These are phyloP conservation scores for Centropyge bicolor DNA, from an alignment of 2,797 vertebrate species.

Conservation along the genomic window DNA sequence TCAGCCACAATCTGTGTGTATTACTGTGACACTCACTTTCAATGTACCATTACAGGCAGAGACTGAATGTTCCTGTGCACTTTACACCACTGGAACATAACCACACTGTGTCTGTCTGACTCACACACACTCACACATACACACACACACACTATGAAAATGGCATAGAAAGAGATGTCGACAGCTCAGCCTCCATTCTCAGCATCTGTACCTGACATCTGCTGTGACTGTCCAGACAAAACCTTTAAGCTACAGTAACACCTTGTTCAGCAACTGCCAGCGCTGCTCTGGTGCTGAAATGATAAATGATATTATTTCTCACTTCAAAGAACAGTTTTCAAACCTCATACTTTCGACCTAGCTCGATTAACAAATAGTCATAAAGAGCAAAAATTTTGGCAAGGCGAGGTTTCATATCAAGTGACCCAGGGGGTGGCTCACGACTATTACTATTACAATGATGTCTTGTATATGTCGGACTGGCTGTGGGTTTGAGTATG, in stretches of 20 bases:
- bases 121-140: not conserved
- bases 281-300: not conserved
- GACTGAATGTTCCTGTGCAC: slow-evolving; percentile 31
- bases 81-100: slow-evolving; percentile 14
- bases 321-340: not conserved
- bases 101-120: not conserved
- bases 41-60: slow-evolving; percentile 14
- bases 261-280: too few relatives aligned
- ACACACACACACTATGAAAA: not conserved
- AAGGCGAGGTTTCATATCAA: not conserved
- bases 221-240: slow-evolving; percentile 15
- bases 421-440: not conserved
- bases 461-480: not conserved
- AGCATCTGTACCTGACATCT: slow-evolving; percentile 26
- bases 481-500: not conserved
- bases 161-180: slow-evolving; percentile 30
- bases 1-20: slow-evolving; percentile 19
- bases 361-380: not conserved
- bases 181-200: slow-evolving; percentile 23
- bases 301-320: not conserved
- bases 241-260: not conserved
- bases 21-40: slow-evolving; percentile 13
- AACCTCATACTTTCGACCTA: not conserved
- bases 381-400: not conserved
- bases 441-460: not conserved